Evolutionary conservation across 2,113 vertebrate genomes (phyloP).

Genomic region (Triplophysa rosa): DNA sequence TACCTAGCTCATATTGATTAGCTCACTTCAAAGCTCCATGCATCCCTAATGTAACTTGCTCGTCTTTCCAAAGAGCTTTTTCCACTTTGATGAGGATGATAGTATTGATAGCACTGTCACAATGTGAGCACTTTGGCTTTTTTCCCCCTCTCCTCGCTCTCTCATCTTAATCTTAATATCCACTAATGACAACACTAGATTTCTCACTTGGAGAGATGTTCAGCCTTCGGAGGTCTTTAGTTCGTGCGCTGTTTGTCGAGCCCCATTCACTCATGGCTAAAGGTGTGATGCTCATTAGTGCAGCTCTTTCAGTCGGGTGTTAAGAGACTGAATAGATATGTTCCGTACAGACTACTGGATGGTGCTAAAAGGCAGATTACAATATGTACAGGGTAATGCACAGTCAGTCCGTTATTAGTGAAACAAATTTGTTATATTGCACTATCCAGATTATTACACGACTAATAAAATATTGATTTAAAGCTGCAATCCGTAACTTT

Average conservation of each 20-base stretch:
- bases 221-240: conserved; percentile 76
- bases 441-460: too few species aligned
- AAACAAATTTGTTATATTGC: not conserved
- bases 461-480: too few species aligned
- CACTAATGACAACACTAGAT: conserved; percentile 71
- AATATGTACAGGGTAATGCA: not conserved
- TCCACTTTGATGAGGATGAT: conserved; percentile 78
- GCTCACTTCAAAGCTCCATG: conserved; percentile 75
- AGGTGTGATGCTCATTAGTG: conserved; percentile 77
- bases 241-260: conserved; percentile 65
- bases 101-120: conserved; percentile 81
- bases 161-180: conserved; percentile 59
- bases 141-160: not conserved
- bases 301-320: conserved; percentile 54
- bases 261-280: conserved; percentile 66
- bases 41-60: conserved; percentile 77
- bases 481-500: too few species aligned
- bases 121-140: conserved; percentile 71
- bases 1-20: conserved; percentile 75
- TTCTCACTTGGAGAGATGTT: conserved; percentile 70
- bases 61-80: conserved; percentile 75
- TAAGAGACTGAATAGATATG: conserved; percentile 71
- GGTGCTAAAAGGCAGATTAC: conserved; percentile 45
- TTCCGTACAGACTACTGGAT: conserved; percentile 63
- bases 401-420: not conserved